Conservation (phyloP, 1,140 invertebrate genomes). For the Pseudomyrmex cubaensis region DNA sequence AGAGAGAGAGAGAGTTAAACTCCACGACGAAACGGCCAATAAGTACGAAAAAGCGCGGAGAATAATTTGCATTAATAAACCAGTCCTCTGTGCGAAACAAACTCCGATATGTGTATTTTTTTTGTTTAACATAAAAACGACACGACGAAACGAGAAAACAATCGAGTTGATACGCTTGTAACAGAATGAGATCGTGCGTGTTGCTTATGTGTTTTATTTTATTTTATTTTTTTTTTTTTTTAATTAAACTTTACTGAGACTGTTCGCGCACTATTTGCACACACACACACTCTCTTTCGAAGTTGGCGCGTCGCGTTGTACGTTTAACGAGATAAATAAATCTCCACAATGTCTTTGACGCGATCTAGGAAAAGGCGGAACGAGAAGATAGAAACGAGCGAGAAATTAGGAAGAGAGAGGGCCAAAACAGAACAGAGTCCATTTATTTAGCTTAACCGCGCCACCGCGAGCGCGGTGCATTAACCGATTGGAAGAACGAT, state of each 20-base stretch:
- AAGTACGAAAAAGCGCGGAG: no score
- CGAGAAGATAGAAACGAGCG: constrained; percentile 53
- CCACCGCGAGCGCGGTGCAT: constrained; percentile 70
- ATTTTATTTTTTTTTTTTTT: neutral
- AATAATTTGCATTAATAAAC: no score
- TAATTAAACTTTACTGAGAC: constrained; percentile 10
- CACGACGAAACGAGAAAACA: neutral
- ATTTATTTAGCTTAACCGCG: constrained; percentile 71
- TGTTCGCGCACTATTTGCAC: neutral
- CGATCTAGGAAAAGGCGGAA: constrained; percentile 38
- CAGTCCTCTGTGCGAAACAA: no score
- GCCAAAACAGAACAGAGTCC: constrained; percentile 47
- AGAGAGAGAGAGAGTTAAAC: neutral
- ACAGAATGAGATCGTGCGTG: no score
- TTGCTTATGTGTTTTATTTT: no score
- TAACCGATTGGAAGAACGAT: constrained; percentile 74
- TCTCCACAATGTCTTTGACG: constrained; percentile 29
- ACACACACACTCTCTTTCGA: no score
- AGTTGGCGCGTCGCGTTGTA: neutral
- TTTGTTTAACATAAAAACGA: neutral
- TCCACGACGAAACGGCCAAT: no score
- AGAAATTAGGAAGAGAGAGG: constrained; percentile 62
- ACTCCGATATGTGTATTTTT: no score
- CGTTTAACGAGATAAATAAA: constrained; percentile 27
- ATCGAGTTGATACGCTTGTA: neutral